Base-by-base conservation (phyloP, 2,888 invertebrate genomes). In the Dendrolimus houi region DNA sequence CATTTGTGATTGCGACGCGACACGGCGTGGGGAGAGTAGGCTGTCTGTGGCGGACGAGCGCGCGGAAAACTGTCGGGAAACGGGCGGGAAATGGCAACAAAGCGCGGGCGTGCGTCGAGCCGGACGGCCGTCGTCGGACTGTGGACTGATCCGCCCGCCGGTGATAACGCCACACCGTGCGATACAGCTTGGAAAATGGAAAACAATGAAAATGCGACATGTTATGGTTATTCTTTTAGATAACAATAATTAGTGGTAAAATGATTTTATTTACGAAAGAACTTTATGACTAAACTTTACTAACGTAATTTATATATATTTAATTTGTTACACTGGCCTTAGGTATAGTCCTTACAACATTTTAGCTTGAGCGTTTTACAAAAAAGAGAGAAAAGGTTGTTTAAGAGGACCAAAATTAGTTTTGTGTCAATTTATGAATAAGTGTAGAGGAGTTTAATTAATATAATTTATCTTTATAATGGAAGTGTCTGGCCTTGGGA, bases 131-230 rank as follows among this genome's bases (percentile, higher is more conserved):
- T 72, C 72, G 72, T 69, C 73, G 68, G 72, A 88, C 87, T 88
- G 87, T 73, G 68, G 72, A 88, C 87, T 88, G 86, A 77, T 77
- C 79, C 66, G 70, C 66, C 72, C 68, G 68, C 65, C 70, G 71
- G 74, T 87, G 88, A 88, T 89, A 88, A 88, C 81, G 75, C 72
- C 66, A 66, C 70, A 64, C 71, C 73, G 66, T 69, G 68, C 80
- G 79, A 79, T 76, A 77, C 75, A 66, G 70, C 57, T 71, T 69
- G 79, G 81, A 75, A 85, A 85, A 85, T 85, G 81, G 75, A 83
- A 86, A 86, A 87, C 83, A 86, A 83, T 86, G 81, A 76, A 82
- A 85, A 87, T 73, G 70, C 71, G 72, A 71, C 71, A 63, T 70
- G 67, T 74, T 74, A 74, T 72, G 71, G 72, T 71, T 73, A 73